Conservation (phyloP, 2,113 vertebrate species). For the Collichthys lucidus region DNA sequence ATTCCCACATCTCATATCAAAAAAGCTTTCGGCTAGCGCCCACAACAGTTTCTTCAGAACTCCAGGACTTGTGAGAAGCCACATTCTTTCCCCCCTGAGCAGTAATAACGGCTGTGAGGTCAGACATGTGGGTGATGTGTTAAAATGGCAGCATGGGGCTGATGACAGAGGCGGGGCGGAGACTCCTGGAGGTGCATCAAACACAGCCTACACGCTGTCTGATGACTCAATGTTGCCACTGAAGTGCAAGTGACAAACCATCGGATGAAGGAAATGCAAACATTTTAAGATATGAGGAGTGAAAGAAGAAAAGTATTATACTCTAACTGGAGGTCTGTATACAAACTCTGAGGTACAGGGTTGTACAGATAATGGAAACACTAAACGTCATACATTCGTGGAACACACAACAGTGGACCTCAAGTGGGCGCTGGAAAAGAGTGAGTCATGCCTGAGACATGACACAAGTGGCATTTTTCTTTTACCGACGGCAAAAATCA, state of each 20-base stretch:
- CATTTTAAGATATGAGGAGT: neutral
- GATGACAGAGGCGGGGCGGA: neutral
- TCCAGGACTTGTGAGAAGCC: neutral
- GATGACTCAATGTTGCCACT: neutral
- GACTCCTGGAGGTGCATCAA: slow-evolving; percentile 4
- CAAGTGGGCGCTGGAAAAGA: slow-evolving; percentile 52
- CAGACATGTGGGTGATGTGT: slow-evolving; percentile 35
- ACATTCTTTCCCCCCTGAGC: neutral
- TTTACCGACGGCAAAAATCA: slow-evolving; percentile 14
- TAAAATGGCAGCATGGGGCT: neutral
- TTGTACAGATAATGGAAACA: slow-evolving; percentile 17
- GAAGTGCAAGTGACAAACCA: neutral
- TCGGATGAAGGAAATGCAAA: neutral
- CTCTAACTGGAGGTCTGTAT: neutral
- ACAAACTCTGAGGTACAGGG: neutral
- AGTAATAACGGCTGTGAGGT: slow-evolving; percentile 2
- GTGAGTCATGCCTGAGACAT: slow-evolving; percentile 54
- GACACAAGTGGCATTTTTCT: slow-evolving; percentile 18
- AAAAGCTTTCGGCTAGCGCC: neutral
- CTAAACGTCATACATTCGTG: neutral
- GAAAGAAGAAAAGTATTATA: neutral
- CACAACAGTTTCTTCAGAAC: slow-evolving; percentile 23
- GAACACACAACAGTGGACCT: slow-evolving; percentile 9
- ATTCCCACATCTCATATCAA: neutral
- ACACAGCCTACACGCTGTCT: neutral